These are phyloP conservation scores for Champsocephalus esox DNA, from an alignment of 2,797 vertebrate genomes.

Conservation along the genomic window DNA sequence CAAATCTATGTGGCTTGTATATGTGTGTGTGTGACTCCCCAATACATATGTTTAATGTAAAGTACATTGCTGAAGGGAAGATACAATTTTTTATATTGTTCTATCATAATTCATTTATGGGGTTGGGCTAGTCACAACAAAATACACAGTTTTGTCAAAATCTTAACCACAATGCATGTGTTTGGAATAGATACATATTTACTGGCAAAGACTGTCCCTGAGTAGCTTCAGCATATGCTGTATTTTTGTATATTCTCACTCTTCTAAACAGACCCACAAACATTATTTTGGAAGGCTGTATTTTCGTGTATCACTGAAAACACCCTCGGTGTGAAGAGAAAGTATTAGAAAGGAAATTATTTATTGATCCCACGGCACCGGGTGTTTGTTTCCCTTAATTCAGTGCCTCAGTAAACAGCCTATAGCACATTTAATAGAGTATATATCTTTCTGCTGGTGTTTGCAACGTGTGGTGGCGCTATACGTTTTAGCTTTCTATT, in stretches of 20 bases:
- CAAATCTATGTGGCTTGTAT: constrained; percentile 27
- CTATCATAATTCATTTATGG: neutral
- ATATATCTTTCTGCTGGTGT: constrained; percentile 60
- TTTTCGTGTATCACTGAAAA: constrained; percentile 50
- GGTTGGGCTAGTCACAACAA: constrained; percentile 5
- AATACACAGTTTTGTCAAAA: constrained; percentile 6
- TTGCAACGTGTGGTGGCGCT: constrained; percentile 40
- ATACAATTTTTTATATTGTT: constrained; percentile 3
- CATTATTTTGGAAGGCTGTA: constrained; percentile 40
- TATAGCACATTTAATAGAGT: constrained; percentile 64
- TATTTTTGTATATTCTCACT: constrained; percentile 2
- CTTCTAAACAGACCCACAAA: constrained; percentile 13
- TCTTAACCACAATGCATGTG: neutral
- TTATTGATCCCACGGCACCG: constrained; percentile 73
- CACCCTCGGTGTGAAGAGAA: constrained; percentile 50
- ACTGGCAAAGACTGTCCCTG: constrained; percentile 15
- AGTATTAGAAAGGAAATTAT: constrained; percentile 78
- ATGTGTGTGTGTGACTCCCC: constrained; percentile 17
- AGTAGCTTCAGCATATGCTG: neutral
- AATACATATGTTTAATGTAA: constrained; percentile 34
- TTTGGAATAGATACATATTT: constrained; percentile 26
- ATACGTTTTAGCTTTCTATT: constrained; percentile 74
- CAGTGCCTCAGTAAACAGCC: constrained; percentile 64
- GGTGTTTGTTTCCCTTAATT: constrained; percentile 73
- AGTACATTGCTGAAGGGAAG: constrained; percentile 30